phyloP scores from a whole-genome alignment of 1,140 invertebrate genomes.

The Venturia canescens region DNA sequence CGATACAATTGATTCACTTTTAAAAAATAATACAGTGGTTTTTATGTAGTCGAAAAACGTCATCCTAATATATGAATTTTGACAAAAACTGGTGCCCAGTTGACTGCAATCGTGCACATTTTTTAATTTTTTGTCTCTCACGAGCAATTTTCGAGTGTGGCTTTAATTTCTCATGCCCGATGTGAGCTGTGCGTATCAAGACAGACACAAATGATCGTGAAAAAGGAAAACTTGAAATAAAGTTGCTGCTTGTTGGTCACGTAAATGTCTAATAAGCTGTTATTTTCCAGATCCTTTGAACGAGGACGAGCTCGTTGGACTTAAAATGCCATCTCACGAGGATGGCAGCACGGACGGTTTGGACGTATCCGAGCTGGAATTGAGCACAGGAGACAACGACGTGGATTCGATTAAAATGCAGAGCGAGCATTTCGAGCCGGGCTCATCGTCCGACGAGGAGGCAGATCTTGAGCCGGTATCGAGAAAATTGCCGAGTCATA shows the following conservation, averaged over 20 bases:
- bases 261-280: constrained; percentile 33
- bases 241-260: neutral
- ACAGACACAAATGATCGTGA: too few relatives aligned
- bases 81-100: too few relatives aligned
- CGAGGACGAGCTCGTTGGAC: constrained; percentile 69
- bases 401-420: constrained; percentile 70
- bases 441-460: constrained; percentile 71
- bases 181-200: too few relatives aligned
- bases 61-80: too few relatives aligned
- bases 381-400: constrained; percentile 67
- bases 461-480: constrained; percentile 61
- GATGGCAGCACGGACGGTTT: constrained; percentile 71
- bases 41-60: too few relatives aligned
- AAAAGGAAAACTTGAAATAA: too few relatives aligned
- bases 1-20: too few relatives aligned
- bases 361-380: constrained; percentile 70
- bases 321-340: constrained; percentile 74
- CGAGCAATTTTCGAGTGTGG: too few relatives aligned
- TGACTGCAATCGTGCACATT: too few relatives aligned
- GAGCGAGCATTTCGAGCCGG: constrained; percentile 68
- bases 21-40: too few relatives aligned
- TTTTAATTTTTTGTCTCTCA: too few relatives aligned
- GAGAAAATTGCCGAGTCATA: constrained; percentile 59
- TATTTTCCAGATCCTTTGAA: constrained; percentile 66
- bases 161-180: too few relatives aligned